A percentile compares a stretch with the other conserved stretches of the same genome.
Conservation (phyloP, 2,888 invertebrate species). For the Blera fallax region DNA sequence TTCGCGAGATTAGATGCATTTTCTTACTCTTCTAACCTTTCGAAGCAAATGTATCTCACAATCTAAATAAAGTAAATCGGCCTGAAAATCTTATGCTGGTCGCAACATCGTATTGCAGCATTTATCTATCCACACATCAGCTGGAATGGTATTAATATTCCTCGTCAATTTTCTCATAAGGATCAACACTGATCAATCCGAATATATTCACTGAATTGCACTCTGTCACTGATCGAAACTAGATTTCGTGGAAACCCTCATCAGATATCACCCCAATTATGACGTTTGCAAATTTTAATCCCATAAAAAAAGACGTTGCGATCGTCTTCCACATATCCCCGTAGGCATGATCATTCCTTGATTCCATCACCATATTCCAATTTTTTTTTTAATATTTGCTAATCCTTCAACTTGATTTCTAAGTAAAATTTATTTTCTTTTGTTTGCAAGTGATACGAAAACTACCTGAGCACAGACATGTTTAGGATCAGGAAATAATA, state of each 20-base stretch:
- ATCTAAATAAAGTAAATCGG: too few species aligned
- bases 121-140: conserved; percentile 20
- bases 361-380: conserved; percentile 13
- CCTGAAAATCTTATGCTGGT: too few species aligned
- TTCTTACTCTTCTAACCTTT: too few species aligned
- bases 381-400: conserved; percentile 60
- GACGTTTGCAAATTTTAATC: conserved; percentile 72
- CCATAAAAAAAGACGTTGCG: conserved; percentile 8
- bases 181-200: conserved; percentile 30
- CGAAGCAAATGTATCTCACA: too few species aligned
- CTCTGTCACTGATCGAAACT: conserved; percentile 36
- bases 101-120: background rate
- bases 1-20: too few species aligned
- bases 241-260: conserved; percentile 57
- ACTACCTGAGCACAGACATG: conserved; percentile 37
- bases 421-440: conserved; percentile 20
- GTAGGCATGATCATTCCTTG: conserved; percentile 21
- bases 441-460: conserved; percentile 20
- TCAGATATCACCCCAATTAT: conserved; percentile 71
- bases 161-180: conserved; percentile 57
- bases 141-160: background rate
- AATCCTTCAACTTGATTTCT: conserved; percentile 71
- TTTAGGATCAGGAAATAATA: conserved; percentile 52
- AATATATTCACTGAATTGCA: conserved; percentile 7
- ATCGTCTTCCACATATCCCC: background rate